Percentiles rank a stretch among this genome's conserved stretches.
Conservation (phyloP, 1,140 invertebrate species). For the Heliconius eleuchia region DNA sequence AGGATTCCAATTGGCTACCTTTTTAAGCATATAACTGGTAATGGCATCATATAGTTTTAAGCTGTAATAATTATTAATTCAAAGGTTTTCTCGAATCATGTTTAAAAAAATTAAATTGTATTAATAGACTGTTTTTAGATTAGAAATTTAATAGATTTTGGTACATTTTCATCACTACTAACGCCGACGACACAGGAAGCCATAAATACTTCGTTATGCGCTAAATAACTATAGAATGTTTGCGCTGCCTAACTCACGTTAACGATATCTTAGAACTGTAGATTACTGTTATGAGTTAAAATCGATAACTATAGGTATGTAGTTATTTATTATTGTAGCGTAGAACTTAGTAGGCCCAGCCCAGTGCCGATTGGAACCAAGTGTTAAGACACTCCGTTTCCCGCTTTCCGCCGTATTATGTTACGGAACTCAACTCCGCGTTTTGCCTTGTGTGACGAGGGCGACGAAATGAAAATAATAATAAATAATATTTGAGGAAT, state of each 20-base stretch:
- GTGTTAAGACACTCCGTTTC: too few relatives aligned
- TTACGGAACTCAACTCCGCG: too few relatives aligned
- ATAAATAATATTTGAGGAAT: not conserved
- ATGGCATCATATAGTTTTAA: too few relatives aligned
- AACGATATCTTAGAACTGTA: slow-evolving; percentile 1
- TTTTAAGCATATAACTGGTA: too few relatives aligned
- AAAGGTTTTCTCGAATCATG: not conserved
- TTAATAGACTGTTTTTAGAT: slow-evolving; percentile 57
- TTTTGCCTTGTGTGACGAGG: too few relatives aligned
- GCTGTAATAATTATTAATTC: not conserved
- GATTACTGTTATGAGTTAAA: not conserved
- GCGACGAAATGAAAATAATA: not conserved
- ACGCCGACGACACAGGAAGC: slow-evolving; percentile 65
- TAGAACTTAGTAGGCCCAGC: too few relatives aligned
- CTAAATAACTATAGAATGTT: slow-evolving; percentile 27
- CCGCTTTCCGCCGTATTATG: too few relatives aligned
- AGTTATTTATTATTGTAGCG: not conserved
- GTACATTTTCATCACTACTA: slow-evolving; percentile 49
- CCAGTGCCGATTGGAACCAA: too few relatives aligned
- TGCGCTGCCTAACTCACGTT: not conserved
- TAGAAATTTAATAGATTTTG: slow-evolving; percentile 63
- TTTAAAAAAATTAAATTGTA: slow-evolving; percentile 29
- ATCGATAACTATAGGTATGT: not conserved
- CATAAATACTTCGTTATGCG: slow-evolving; percentile 50
- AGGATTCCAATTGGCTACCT: too few relatives aligned